Base-by-base conservation (phyloP, 2,888 invertebrate genomes). In the Keiferia lycopersicella region DNA sequence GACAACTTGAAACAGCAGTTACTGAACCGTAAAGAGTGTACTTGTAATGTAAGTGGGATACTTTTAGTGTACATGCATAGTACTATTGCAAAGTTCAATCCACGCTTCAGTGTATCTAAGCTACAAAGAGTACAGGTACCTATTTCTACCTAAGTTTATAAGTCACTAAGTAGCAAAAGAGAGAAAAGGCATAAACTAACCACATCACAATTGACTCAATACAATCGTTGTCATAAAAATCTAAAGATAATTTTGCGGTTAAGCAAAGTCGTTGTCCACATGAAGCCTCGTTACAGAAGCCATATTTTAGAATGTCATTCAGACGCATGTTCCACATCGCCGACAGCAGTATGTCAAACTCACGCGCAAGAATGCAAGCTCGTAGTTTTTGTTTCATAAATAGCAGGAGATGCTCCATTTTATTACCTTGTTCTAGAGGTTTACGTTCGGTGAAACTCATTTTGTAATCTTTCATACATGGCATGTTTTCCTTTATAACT, bases 401-500 rank as follows among this genome's bases (percentile, higher is more conserved):
- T 18, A 8, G 7, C 51, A 59, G 18, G n/a, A 2, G 20, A 1
- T 41, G 41, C 22, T 60, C 45, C 20, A 51, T 14, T 62, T 62
- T 62, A 62, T 62, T 62, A n/a, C 62, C 62, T 51, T 50, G 62
- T 53, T 62, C 34, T 50, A 50, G 18, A 61, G 61, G 30, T 61
- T 61, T 50, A 50, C 51, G 48, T 18, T 3, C 34, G 34, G 0
- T 61, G 61, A 51, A 61, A 50, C 61, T 34, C 59, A 22, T 22
- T 0, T n/a, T 45, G 14, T 20, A 14, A 26, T 41, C 41, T 45
- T 41, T 6, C 0, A 22, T 30, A 56, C n/a, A 45, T 45, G 45
- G 3, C 12, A 41, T n/a, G 8, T 14, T 41, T 41, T 51, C 16
- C 18, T 50, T 50, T 18, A 20, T 18, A n/a, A 50, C 50, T 50